Base-by-base conservation (phyloP, 2,888 invertebrate species). In the Drosophila austrosaltans region DNA sequence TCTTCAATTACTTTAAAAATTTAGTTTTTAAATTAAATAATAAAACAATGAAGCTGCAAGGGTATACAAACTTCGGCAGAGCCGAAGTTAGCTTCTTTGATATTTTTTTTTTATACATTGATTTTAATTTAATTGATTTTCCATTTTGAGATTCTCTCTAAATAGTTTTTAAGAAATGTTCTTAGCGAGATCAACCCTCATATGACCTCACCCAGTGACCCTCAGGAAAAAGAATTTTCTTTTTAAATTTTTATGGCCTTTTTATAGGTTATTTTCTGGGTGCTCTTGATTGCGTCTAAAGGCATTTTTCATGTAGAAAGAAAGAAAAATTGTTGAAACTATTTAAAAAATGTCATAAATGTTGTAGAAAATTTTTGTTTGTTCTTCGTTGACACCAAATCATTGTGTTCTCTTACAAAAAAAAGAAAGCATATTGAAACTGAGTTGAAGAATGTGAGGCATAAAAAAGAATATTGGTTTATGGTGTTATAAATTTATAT, bases 191-290 rank as follows among this genome's bases (percentile, higher is more conserved):
- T 48, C 48, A 48, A 48, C 48, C 48, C 48, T 12, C 48, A 48
- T 16, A 16, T 48, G 25, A 48, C 67, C 73, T 53, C 65, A 68
- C 68, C 66, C 78, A 66, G 40, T 75, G 82, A 87, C 79, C 82
- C 71, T 53, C 53, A n/a, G 60, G 20, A 72, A 75, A 68, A 77
- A 68, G 16, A 16, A 16, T 16, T 16, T 79, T 84, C 84, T 82
- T 82, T 87, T 87, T 16, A 16, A 75, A 81, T 69, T 81, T 82
- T 87, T 77, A 87, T 74, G 57, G 67, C 79, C 59, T 63, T 56
- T 20, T 30, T 56, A 30, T 48, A 12, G 28, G 36, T 48, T 56
- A 25, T 28, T 22, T 56, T 30, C 53, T 71, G 58, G 70, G 16
- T 53, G 42, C 39, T 54, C 42, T 62, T 20, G 28, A 32, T 20